Evolutionary conservation across 1,140 invertebrate species (phyloP).

Genomic region (Drosophila ambigua): DNA sequence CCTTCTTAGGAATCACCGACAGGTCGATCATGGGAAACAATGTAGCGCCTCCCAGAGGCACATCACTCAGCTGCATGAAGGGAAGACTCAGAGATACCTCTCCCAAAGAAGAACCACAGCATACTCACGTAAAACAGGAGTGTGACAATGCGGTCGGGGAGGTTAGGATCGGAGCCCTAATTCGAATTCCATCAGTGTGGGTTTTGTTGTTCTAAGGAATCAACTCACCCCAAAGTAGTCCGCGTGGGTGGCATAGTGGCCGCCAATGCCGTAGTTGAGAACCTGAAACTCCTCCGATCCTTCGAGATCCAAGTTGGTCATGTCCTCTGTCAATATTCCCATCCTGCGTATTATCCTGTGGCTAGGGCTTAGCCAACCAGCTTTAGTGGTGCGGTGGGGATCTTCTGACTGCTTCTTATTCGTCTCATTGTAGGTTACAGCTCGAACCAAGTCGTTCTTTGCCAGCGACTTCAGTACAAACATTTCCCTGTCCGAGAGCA

Average conservation of each 20-base stretch:
- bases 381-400: not conserved
- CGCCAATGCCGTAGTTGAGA: constrained; percentile 11
- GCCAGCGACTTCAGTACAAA: not conserved
- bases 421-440: not conserved
- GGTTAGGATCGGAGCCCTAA: not conserved
- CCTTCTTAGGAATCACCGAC: constrained; percentile 88
- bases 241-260: not conserved
- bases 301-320: not conserved
- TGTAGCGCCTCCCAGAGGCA: not conserved
- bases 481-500: not conserved
- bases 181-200: not conserved
- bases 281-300: not conserved
- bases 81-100: no score
- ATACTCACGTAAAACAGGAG: constrained; percentile 8
- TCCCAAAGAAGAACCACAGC: no score
- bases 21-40: not conserved
- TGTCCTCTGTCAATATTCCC: not conserved
- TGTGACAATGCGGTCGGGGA: not conserved
- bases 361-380: not conserved
- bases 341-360: not conserved
- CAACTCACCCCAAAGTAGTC: not conserved
- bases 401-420: no score
- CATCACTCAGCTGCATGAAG: not conserved
- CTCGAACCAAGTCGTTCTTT: not conserved
- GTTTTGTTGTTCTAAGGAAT: not conserved